Evolutionary conservation across 2,113 vertebrate genomes (phyloP).

Genomic region (Sinocyclocheilus rhinocerous): DNA sequence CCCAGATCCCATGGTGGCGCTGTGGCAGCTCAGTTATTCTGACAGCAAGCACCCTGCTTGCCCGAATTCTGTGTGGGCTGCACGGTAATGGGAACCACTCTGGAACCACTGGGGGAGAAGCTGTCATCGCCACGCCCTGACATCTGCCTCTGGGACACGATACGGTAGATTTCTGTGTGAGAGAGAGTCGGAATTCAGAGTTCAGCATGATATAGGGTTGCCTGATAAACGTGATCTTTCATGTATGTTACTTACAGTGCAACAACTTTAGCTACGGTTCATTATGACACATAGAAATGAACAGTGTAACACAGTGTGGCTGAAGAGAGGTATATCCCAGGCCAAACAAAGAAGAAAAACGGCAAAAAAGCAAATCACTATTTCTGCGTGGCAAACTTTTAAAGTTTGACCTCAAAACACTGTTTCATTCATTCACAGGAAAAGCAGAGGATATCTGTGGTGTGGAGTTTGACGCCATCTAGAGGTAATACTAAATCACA

Average conservation of each 20-base stretch:
- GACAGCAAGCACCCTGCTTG: constrained; percentile 80
- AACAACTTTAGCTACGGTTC: not conserved
- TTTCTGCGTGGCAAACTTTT: constrained; percentile 12
- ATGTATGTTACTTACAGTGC: not conserved
- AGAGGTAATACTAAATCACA: constrained; percentile 56
- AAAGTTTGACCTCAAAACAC: constrained; percentile 53
- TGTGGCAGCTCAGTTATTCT: constrained; percentile 79
- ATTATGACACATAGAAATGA: not conserved
- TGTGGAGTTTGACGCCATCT: constrained; percentile 73
- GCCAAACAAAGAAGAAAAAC: not conserved
- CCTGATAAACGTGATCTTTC: no score
- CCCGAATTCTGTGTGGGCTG: constrained; percentile 83
- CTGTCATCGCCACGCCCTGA: constrained; percentile 73
- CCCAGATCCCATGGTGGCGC: constrained; percentile 56
- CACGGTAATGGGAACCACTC: constrained; percentile 85
- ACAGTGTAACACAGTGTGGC: not conserved
- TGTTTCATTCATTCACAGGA: constrained; percentile 35
- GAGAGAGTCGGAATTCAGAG: not conserved
- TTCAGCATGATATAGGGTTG: not conserved
- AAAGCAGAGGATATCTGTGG: constrained; percentile 22
- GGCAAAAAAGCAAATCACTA: not conserved
- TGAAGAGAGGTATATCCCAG: not conserved
- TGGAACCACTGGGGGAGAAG: constrained; percentile 76
- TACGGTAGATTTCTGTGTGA: constrained; percentile 84
- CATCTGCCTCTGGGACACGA: constrained; percentile 87